phyloP scores from a whole-genome alignment of 2,888 invertebrate genomes.

The Brachyopa scutellaris region DNA sequence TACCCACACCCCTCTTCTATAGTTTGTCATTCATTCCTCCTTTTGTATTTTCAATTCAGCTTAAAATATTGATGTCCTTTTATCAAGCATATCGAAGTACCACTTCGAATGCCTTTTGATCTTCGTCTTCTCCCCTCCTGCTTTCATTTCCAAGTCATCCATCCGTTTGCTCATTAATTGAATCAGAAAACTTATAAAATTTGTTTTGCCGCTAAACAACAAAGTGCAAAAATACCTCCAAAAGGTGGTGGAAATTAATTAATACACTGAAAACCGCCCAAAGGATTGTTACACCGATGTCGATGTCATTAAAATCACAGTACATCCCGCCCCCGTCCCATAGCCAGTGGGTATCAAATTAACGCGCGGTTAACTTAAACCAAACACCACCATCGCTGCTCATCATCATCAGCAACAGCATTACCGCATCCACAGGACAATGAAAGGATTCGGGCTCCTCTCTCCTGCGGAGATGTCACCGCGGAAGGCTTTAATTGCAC shows the following conservation, averaged over 20 bases:
- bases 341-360: conserved; percentile 71
- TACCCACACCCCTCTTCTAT: too few species aligned
- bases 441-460: conserved; percentile 46
- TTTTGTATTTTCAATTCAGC: too few species aligned
- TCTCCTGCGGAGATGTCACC: conserved; percentile 68
- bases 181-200: conserved; percentile 58
- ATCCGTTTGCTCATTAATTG: conserved; percentile 31
- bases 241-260: conserved; percentile 60
- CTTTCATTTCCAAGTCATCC: not conserved
- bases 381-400: conserved; percentile 62
- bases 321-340: conserved; percentile 38
- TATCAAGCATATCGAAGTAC: not conserved
- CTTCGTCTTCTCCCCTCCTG: not conserved
- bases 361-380: conserved; percentile 72
- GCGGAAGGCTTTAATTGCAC: conserved; percentile 80
- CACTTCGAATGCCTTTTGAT: not conserved
- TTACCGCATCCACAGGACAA: conserved; percentile 26
- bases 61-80: too few species aligned
- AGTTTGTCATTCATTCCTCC: too few species aligned
- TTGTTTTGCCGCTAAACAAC: conserved; percentile 52
- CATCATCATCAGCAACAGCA: conserved; percentile 41
- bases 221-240: conserved; percentile 37
- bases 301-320: conserved; percentile 69
- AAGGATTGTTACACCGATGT: conserved; percentile 47
- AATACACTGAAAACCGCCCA: conserved; percentile 57